Evolutionary conservation across 2,113 vertebrate species (phyloP).

Genomic region (Ascaphus truei): DNA sequence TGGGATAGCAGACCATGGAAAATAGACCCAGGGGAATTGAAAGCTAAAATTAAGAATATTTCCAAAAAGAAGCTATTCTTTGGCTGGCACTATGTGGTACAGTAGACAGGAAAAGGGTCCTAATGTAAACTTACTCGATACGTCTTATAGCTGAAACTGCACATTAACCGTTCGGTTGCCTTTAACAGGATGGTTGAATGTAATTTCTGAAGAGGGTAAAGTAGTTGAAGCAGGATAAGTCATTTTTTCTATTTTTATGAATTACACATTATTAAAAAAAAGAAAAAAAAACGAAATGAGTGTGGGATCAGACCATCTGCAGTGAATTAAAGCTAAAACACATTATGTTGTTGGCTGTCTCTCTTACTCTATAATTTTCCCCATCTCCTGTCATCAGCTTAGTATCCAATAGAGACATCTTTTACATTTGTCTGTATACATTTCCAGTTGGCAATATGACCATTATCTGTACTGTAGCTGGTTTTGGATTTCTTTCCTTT

Average conservation of each 20-base stretch:
- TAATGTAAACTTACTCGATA: too few relatives aligned
- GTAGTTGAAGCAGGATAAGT: background rate
- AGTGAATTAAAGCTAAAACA: background rate
- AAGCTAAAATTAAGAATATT: too few relatives aligned
- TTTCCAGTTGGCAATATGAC: background rate
- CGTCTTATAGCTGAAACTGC: too few relatives aligned
- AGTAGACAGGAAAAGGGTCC: too few relatives aligned
- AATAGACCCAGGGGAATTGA: too few relatives aligned
- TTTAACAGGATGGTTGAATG: too few relatives aligned
- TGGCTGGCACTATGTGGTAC: too few relatives aligned
- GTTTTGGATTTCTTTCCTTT: background rate
- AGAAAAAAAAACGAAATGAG: background rate
- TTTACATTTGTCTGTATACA: conserved; percentile 3
- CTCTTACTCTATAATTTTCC: background rate
- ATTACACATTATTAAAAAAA: background rate
- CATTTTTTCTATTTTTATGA: background rate
- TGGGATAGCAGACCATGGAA: too few relatives aligned
- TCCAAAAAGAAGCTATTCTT: too few relatives aligned
- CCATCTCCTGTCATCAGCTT: background rate
- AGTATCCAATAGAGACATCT: conserved; percentile 3
- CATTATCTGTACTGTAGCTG: background rate
- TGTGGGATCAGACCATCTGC: background rate
- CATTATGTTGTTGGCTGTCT: background rate
- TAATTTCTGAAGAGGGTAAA: too few relatives aligned
- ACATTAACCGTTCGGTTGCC: too few relatives aligned